These are phyloP conservation scores for Lathamus discolor DNA, from an alignment of 2,113 vertebrate species.

Conservation along the genomic window DNA sequence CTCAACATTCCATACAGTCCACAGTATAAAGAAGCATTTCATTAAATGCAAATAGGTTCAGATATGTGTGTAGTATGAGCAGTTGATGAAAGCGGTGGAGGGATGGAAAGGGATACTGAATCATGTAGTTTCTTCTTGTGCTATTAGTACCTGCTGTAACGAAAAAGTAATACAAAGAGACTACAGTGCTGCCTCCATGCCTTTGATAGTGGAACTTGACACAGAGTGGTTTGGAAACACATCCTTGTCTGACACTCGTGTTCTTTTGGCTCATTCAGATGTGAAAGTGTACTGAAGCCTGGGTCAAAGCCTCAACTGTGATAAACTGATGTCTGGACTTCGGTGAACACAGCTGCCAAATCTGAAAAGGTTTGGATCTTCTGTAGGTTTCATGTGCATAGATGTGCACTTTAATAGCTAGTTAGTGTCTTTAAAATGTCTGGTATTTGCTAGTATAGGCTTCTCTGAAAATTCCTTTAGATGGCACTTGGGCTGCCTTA, in stretches of 20 bases:
- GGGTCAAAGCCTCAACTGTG: not conserved
- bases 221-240: not conserved
- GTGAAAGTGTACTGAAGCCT: not conserved
- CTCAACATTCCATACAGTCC: not conserved
- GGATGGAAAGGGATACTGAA: not conserved
- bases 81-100: not conserved
- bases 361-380: not conserved
- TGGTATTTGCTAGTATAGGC: not conserved
- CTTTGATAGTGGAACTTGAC: not conserved
- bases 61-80: not conserved
- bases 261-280: not conserved
- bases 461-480: not conserved
- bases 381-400: not conserved
- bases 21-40: not conserved
- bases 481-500: not conserved
- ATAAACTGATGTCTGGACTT: not conserved
- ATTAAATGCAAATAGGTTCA: not conserved
- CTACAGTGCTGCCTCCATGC: not conserved
- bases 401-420: not conserved
- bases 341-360: accelerated
- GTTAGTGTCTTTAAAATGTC: not conserved
- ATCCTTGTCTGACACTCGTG: not conserved
- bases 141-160: not conserved
- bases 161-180: not conserved
- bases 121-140: not conserved